Base-by-base conservation (phyloP, 2,797 vertebrate species). In the Diplodus sargus region DNA sequence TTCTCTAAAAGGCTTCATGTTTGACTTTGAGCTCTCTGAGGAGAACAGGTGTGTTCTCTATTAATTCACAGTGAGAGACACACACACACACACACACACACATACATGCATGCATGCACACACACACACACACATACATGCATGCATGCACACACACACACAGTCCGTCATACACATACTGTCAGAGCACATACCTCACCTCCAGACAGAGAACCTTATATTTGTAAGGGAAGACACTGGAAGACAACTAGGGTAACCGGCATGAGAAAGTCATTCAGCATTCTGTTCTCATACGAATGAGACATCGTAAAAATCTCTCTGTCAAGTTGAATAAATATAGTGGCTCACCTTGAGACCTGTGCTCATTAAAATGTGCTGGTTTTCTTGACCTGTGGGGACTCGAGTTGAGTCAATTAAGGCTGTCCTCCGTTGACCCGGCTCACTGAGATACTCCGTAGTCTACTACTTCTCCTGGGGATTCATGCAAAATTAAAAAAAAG, bases 311-410 rank as follows among this genome's bases (percentile, higher is more conserved):
- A 87, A 81, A 39, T 80, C 81, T 82, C 82, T 58, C 73, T 62
- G 74, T 85, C 69, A 84, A 62, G 42, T 81, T 85, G 57, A 91
- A 87, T 91, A 90, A 89, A 92, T 84, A 85, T 65, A 78, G 62
- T 49, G 23, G 14, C 71, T 91, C 87, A 91, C 86, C 88, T 89
- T 85, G 78, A 86, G 79, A 85, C 83, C 83, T 78, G 53, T 59
- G 70, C 83, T 91, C 89, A 89, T 90, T 90, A 88, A 90, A 88
- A 90, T 79, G 62, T 79, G 70, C 78, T 66, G 77, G 25, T 82
- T 86, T 89, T 84, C 65, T 51, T 78, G 71, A 84, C 84, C 83
- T 83, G 48, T 76, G 49, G 83, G 83, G 75, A 89, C 51, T 84
- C n/a, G 30, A 86, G 74, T 75, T 70, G 70, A 90, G 85, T 92